A percentile compares a stretch with the other conserved stretches of the same genome.
Evolutionary conservation across 2,797 vertebrate genomes (phyloP).

Genomic region (Argentina silus): DNA sequence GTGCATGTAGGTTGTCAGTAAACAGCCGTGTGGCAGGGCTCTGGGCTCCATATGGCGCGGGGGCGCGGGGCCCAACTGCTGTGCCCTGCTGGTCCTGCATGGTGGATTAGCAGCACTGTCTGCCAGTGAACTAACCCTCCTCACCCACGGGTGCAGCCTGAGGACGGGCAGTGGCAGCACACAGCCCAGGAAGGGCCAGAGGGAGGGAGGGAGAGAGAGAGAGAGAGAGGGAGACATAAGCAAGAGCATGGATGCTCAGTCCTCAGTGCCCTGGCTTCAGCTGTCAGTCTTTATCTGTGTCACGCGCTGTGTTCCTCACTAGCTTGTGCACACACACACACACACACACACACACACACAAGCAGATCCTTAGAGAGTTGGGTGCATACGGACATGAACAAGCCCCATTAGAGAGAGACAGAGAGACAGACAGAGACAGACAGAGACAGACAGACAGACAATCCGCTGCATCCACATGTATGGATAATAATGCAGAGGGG

Average conservation of each 20-base stretch:
- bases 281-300: conserved; percentile 68
- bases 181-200: conserved; percentile 21
- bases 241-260: conserved; percentile 80
- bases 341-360: conserved; percentile 33
- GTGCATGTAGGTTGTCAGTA: not conserved
- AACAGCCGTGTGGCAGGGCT: conserved; percentile 28
- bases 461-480: conserved; percentile 43
- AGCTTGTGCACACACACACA: conserved; percentile 32
- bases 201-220: not conserved
- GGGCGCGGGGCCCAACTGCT: conserved; percentile 42
- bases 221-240: conserved; percentile 60
- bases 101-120: conserved; percentile 52
- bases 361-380: conserved; percentile 52
- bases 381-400: conserved; percentile 48
- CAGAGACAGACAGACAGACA: conserved; percentile 11
- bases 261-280: conserved; percentile 72
- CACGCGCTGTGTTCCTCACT: conserved; percentile 49
- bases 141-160: conserved; percentile 57
- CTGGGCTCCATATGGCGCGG: conserved; percentile 67
- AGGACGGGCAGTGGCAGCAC: conserved; percentile 51
- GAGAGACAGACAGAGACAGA: conserved; percentile 12
- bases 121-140: conserved; percentile 44
- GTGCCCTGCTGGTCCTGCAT: conserved; percentile 62
- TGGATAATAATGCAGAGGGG: conserved; percentile 45
- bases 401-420: conserved; percentile 46